Conservation (phyloP, 2,888 invertebrate genomes). For the Trachelus stipa region DNA sequence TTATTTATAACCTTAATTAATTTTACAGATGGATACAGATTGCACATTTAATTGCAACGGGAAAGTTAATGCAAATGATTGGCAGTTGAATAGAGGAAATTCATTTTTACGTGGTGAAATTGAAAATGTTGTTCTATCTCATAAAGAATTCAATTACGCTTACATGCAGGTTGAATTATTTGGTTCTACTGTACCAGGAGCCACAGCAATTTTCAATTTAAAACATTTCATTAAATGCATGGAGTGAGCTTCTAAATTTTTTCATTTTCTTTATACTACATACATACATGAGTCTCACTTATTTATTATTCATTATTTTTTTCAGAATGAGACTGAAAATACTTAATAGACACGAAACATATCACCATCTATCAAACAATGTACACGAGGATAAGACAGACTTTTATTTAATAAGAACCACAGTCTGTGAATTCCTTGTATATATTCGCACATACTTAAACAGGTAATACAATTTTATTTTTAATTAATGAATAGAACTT, state of each 20-base stretch:
- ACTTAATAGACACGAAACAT: slow-evolving; percentile 43
- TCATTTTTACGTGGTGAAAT: slow-evolving; percentile 44
- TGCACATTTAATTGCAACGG: slow-evolving; percentile 53
- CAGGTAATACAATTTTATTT: slow-evolving; percentile 36
- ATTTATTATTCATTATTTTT: not conserved
- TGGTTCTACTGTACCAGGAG: slow-evolving; percentile 39
- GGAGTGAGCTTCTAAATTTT: slow-evolving; percentile 42
- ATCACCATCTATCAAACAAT: slow-evolving; percentile 20
- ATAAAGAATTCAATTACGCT: slow-evolving; percentile 25
- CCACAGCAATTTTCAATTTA: slow-evolving; percentile 48
- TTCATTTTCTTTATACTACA: not conserved
- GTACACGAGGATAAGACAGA: slow-evolving; percentile 31
- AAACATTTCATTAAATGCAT: slow-evolving; percentile 51
- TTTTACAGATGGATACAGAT: slow-evolving; percentile 41
- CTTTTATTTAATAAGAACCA: slow-evolving; percentile 44
- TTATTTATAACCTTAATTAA: not conserved
- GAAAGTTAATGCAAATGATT: slow-evolving; percentile 56
- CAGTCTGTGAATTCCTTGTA: slow-evolving; percentile 48
- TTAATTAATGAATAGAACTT: slow-evolving; percentile 5
- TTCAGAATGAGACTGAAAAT: slow-evolving; percentile 50
- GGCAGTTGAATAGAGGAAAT: slow-evolving; percentile 45
- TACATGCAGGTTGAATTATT: slow-evolving; percentile 43
- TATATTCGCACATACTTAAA: slow-evolving; percentile 50
- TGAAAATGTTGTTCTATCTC: slow-evolving; percentile 41
- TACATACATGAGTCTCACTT: not conserved